These are phyloP conservation scores for Crax fasciolata DNA, from an alignment of 2,797 vertebrate genomes.

Conservation along the genomic window DNA sequence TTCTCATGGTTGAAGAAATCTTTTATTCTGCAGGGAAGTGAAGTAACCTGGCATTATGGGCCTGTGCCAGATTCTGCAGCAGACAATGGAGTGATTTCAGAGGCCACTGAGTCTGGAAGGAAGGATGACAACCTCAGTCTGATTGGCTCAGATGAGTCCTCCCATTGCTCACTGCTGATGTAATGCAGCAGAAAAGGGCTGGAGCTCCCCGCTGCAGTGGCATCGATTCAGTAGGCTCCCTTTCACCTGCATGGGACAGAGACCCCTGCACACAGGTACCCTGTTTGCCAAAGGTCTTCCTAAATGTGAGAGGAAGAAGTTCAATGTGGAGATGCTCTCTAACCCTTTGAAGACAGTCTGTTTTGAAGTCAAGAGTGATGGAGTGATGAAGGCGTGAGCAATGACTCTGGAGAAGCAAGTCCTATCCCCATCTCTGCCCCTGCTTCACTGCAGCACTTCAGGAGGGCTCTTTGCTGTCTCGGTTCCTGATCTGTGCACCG, in stretches of 20 bases:
- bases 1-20: slow-evolving; percentile 70
- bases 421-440: background rate
- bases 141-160: slow-evolving; percentile 41
- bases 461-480: background rate
- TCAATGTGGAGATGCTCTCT: background rate
- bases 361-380: background rate
- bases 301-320: background rate
- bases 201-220: background rate
- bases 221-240: background rate
- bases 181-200: slow-evolving; percentile 21
- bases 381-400: background rate
- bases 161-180: slow-evolving; percentile 29
- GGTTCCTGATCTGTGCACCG: background rate
- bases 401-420: background rate
- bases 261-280: background rate
- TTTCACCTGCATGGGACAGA: background rate
- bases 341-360: background rate
- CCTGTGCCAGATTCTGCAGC: slow-evolving; percentile 32
- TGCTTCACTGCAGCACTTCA: background rate
- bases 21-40: slow-evolving; percentile 69
- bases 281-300: background rate
- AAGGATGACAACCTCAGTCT: slow-evolving; percentile 55
- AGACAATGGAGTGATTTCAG: slow-evolving; percentile 66
- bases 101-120: slow-evolving; percentile 59
- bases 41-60: slow-evolving; percentile 69